Evolutionary conservation across 2,797 vertebrate genomes (phyloP), one percentile per base, ranked within the genome.

Genomic region (Malacoctenus gilli): DNA sequence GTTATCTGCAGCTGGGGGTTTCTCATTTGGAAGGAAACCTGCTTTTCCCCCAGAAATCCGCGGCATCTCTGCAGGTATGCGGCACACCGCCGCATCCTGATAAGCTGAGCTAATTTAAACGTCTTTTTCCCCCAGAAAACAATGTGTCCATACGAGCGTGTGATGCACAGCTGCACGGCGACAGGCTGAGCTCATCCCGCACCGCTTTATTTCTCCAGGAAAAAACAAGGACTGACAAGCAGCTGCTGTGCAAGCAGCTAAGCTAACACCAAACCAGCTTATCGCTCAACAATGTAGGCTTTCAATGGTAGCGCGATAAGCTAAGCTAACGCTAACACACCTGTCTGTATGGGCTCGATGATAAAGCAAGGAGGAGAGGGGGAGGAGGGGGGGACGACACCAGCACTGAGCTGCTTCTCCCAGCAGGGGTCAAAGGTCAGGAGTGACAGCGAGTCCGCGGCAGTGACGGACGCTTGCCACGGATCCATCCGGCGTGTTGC

Each of bases 391-490:
- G 36, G 38, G n/a, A n/a, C n/a, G n/a, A n/a, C n/a, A n/a, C n/a
- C n/a, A n/a, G 30, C 20, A 1, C 13, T 31, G 1, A 4, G 28
- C 51, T 18, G 28, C 51, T 18, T 68, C 28, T 66, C 10, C 38
- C 47, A 16, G 44, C 21, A 42, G 42, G 35, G 55, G 62, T 72
- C 70, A 74, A 37, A 55, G 58, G 72, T 78, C 48, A 52, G 31
- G 34, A 49, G 46, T 54, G 41, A 40, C 55, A 43, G 38, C 40
- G 40, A 21, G 42, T 51, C 32, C 20, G 44, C n/a, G 12, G 30
- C 10, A 46, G 37, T n/a, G n/a, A n/a, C n/a, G 15, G 23, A n/a
- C 11, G 38, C 19, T 40, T 48, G 13, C n/a, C 13, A 5, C 25
- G 37, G 41, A 40, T 36, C 4, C 41, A 41, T 28, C 18, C 11